Conservation (phyloP, 92 coral and sea anemone genomes). For the Ricordea florida region DNA sequence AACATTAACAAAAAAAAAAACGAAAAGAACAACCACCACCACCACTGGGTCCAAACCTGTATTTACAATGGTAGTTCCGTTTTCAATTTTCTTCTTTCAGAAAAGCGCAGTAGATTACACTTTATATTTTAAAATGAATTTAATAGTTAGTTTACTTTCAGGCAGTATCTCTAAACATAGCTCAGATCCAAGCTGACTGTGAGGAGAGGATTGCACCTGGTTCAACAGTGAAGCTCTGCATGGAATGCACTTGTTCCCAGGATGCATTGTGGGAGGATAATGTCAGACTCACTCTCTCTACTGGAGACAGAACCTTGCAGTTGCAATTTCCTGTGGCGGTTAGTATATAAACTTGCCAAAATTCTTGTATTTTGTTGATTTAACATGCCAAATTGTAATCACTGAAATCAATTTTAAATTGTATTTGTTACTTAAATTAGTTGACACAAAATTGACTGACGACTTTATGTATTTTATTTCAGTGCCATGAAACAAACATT, state of each 20-base stretch:
- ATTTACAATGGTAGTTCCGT: no score
- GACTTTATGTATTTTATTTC: no score
- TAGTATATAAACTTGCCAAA: neutral
- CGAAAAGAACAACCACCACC: no score
- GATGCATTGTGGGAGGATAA: neutral
- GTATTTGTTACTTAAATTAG: no score
- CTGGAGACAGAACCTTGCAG: neutral
- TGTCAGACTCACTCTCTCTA: neutral
- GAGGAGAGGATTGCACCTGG: slow-evolving; percentile 1
- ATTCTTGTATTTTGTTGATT: neutral
- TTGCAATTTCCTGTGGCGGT: slow-evolving; percentile 5
- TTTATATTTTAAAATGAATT: no score
- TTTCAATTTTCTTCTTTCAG: no score
- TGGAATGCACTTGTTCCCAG: neutral
- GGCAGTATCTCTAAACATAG: neutral
- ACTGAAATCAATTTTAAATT: neutral
- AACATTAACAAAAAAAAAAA: no score
- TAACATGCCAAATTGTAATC: neutral
- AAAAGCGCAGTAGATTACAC: no score
- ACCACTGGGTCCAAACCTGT: no score
- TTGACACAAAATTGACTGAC: no score
- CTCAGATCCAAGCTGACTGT: neutral
- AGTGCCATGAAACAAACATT: no score
- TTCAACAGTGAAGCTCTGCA: neutral
- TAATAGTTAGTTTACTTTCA: neutral